phyloP scores from a whole-genome alignment of 2,113 vertebrate genomes.

The Tangachromis dhanisi region DNA sequence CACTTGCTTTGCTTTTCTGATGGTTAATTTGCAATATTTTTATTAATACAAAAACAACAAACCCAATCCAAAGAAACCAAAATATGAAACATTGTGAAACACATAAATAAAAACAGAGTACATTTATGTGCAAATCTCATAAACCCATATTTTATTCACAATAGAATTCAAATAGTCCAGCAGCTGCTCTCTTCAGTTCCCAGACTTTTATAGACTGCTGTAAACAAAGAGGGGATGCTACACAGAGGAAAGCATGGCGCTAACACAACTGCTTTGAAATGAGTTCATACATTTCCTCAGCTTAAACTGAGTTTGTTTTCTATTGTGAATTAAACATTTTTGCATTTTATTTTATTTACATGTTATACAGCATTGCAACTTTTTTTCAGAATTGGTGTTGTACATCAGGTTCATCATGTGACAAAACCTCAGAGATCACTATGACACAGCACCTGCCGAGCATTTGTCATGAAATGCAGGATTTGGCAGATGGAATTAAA shows the following conservation, averaged over 20 bases:
- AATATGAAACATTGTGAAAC: neutral
- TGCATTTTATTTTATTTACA: neutral
- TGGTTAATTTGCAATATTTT: neutral
- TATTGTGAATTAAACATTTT: neutral
- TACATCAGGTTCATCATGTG: neutral
- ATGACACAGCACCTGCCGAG: neutral
- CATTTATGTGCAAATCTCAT: neutral
- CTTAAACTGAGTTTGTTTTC: neutral
- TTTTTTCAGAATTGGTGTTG: rapidly evolving
- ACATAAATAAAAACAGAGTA: neutral
- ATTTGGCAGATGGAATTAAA: neutral
- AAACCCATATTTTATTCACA: neutral
- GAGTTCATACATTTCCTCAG: neutral
- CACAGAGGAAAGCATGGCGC: neutral
- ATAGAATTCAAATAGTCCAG: neutral
- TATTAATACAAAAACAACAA: neutral
- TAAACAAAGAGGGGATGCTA: neutral
- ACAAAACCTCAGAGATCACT: neutral
- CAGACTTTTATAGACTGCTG: neutral
- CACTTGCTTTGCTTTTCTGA: neutral
- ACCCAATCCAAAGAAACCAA: neutral
- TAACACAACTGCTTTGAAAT: neutral
- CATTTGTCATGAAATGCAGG: neutral
- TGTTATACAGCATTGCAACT: neutral
- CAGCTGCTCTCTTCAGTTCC: neutral